Evolutionary conservation across 2,797 vertebrate species (phyloP), one percentile per base, ranked within the genome.

Genomic region (Triplophysa yarkandensis): DNA sequence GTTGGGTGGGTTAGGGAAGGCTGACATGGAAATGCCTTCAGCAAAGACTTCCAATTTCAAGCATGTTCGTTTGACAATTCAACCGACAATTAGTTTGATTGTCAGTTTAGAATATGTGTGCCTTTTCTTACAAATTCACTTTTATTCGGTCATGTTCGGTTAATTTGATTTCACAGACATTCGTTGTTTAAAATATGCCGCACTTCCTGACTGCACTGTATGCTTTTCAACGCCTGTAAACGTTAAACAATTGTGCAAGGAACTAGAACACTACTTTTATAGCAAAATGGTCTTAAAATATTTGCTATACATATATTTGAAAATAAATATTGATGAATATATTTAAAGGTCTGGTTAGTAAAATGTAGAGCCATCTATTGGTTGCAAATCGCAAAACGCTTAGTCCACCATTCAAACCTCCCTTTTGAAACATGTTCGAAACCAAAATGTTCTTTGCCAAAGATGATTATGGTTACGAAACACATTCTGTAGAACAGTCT

Each of bases 1-100:
- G 61, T 76, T 46, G 65, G 41, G 70, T 64, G 70, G 69, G 21
- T 74, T 74, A 66, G 62, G 81, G 76, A 83, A 80, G 68, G 74
- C 72, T 74, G 61, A 76, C 68, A 75, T 32, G 39, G 36, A 54
- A 60, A 48, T 78, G 76, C 73, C 76, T 61, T 34, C 30, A 82
- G 81, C 73, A 48, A 69, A 68, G 19, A 25, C 43, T 13, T 70
- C 60, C 64, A 71, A 55, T 76, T 67, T 76, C 21, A 74, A 54
- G n/a, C 46, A 74, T 70, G 65, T 17, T 60, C 48, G n/a, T 71
- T 69, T 77, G 70, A 68, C 44, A 64, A 32, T 65, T 54, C 13
- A 71, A 74, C 54, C 36, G 70, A 72, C 7, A 72, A 52, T 72
- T 52, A 71, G 58, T 6, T 44, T 60, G 3, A 34, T 46, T 61